phyloP scores from a whole-genome alignment of 2,888 invertebrate genomes.

The Drosophila siamana region DNA sequence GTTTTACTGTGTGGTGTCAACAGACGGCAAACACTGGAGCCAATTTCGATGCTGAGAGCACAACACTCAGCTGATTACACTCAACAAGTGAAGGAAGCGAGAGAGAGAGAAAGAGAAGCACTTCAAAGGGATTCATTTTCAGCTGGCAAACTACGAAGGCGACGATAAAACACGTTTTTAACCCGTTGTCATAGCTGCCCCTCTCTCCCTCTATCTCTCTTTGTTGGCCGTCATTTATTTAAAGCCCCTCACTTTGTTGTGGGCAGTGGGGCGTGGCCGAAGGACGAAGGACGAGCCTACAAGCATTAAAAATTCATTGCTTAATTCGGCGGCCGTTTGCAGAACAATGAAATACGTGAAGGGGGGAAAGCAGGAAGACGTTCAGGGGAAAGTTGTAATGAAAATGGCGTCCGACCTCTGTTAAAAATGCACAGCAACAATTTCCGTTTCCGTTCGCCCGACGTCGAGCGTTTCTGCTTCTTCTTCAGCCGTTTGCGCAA shows the following conservation, averaged over 20 bases:
- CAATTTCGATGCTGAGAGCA: conserved; percentile 21
- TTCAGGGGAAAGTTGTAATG: conserved; percentile 33
- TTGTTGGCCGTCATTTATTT: conserved; percentile 36
- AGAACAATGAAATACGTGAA: conserved; percentile 28
- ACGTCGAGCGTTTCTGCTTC: conserved; percentile 19
- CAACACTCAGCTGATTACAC: conserved; percentile 48
- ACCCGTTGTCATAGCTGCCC: conserved; percentile 32
- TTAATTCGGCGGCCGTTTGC: conserved; percentile 40
- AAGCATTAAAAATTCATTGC: conserved; percentile 71
- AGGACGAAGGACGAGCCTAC: conserved; percentile 15
- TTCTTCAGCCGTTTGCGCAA: conserved; percentile 54
- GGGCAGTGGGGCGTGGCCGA: conserved; percentile 1
- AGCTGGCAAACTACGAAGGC: conserved; percentile 22
- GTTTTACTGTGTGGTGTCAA: conserved; percentile 28
- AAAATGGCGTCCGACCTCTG: conserved; percentile 63
- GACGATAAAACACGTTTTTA: conserved; percentile 54
- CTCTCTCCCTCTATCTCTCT: conserved; percentile 1
- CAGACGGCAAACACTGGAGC: conserved; percentile 5
- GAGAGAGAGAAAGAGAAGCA: background rate
- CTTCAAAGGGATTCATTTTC: conserved; percentile 38
- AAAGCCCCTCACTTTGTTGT: conserved; percentile 9
- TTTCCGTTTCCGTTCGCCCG: conserved; percentile 74
- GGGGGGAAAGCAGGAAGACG: too few species aligned
- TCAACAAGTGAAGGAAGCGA: conserved; percentile 41
- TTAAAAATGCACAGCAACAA: conserved; percentile 81